phyloP scores from a whole-genome alignment of 1,140 invertebrate genomes.

The Anastrepha ludens region DNA sequence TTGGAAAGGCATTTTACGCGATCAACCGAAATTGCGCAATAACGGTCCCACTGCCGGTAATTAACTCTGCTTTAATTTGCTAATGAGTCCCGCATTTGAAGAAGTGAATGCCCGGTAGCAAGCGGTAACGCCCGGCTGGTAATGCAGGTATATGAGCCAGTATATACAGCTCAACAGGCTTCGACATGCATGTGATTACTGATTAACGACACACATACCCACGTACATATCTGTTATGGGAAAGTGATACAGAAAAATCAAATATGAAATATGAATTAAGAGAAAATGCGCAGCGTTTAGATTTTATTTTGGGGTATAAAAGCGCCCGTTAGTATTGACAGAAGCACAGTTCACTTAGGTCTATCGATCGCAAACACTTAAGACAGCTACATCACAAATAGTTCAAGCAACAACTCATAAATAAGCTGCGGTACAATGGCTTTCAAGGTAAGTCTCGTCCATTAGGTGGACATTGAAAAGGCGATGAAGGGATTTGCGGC shows the following conservation, averaged over 20 bases:
- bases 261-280: constrained; percentile 28
- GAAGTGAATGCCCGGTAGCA: constrained; percentile 18
- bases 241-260: constrained; percentile 30
- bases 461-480: background rate
- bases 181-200: background rate
- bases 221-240: background rate
- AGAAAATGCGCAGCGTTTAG: background rate
- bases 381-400: constrained; percentile 57
- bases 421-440: constrained; percentile 64
- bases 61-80: constrained; percentile 12
- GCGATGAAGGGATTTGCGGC: background rate
- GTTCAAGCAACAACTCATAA: constrained; percentile 62
- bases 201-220: background rate
- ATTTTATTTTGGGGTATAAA: constrained; percentile 58
- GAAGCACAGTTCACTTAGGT: constrained; percentile 62
- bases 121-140: background rate
- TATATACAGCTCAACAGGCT: background rate
- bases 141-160: background rate
- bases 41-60: background rate
- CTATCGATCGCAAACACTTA: constrained; percentile 57
- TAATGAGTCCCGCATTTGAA: constrained; percentile 21
- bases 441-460: constrained; percentile 62
- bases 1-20: constrained; percentile 4
- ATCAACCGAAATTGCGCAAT: background rate
- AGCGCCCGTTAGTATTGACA: constrained; percentile 56